Conservation (phyloP, 2,113 vertebrate genomes). For the Tragelaphus buxtoni region DNA sequence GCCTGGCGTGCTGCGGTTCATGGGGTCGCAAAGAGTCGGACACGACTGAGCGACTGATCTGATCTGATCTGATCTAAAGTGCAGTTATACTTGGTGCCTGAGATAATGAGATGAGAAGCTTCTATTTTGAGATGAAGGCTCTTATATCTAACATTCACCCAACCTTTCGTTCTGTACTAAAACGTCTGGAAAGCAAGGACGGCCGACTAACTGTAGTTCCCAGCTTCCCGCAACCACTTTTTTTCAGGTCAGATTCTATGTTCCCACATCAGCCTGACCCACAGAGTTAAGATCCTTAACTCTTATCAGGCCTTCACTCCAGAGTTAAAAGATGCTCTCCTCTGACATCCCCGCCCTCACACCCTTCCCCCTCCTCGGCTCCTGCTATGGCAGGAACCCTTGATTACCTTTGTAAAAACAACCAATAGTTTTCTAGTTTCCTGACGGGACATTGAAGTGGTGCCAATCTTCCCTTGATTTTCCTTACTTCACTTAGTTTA, state of each 20-base stretch:
- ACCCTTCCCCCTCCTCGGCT: no score
- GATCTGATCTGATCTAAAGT: no score
- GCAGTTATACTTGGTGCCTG: background rate
- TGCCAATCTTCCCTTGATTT: background rate
- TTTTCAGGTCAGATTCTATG: accelerated
- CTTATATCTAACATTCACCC: background rate
- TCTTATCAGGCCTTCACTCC: accelerated
- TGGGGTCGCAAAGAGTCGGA: no score
- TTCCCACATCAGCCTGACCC: accelerated
- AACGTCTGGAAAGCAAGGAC: accelerated
- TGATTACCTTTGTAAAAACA: background rate
- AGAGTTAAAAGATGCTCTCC: accelerated
- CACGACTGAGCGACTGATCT: no score
- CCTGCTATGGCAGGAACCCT: background rate
- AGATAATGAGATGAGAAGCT: background rate
- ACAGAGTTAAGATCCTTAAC: background rate
- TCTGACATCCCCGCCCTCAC: accelerated
- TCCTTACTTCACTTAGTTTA: background rate
- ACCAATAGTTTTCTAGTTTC: accelerated
- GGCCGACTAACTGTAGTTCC: background rate
- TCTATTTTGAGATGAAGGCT: background rate
- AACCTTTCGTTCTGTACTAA: accelerated
- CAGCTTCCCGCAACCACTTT: accelerated
- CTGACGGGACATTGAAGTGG: background rate
- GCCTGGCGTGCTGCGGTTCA: no score